Evolutionary conservation across 2,888 invertebrate genomes (phyloP).

Genomic region (Bugulina stolonifera): DNA sequence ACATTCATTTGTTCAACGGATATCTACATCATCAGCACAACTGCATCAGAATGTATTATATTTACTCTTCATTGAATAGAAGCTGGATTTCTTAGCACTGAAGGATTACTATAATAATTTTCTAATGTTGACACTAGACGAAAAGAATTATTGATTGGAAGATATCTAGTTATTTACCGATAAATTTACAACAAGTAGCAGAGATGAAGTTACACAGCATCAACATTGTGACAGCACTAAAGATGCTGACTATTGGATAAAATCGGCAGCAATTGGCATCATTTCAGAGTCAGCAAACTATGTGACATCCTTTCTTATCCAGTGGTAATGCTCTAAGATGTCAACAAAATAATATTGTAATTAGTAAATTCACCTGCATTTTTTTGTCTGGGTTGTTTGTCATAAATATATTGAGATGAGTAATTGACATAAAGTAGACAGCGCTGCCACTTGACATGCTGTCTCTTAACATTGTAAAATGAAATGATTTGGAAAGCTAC

Average conservation of each 20-base stretch:
- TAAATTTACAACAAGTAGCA: neutral
- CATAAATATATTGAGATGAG: no score
- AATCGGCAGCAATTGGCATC: neutral
- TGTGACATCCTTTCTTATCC: slow-evolving; percentile 21
- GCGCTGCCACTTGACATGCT: no score
- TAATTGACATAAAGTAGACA: no score
- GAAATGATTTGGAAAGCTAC: no score
- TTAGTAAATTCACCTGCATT: neutral
- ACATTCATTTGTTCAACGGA: no score
- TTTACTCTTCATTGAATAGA: neutral
- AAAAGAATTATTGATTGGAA: slow-evolving; percentile 15
- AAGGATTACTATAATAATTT: neutral
- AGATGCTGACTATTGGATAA: neutral
- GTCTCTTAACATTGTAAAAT: no score
- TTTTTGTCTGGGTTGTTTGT: no score
- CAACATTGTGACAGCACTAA: slow-evolving; percentile 13
- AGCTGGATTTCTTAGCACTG: neutral
- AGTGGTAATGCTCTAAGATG: no score
- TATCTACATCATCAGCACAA: no score
- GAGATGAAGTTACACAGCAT: neutral
- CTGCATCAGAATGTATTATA: no score
- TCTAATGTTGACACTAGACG: neutral
- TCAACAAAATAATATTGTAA: neutral
- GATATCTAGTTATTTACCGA: slow-evolving; percentile 4
- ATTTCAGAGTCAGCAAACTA: slow-evolving; percentile 18